phyloP scores from a whole-genome alignment of 2,797 vertebrate species.

The Lophura swinhoii region DNA sequence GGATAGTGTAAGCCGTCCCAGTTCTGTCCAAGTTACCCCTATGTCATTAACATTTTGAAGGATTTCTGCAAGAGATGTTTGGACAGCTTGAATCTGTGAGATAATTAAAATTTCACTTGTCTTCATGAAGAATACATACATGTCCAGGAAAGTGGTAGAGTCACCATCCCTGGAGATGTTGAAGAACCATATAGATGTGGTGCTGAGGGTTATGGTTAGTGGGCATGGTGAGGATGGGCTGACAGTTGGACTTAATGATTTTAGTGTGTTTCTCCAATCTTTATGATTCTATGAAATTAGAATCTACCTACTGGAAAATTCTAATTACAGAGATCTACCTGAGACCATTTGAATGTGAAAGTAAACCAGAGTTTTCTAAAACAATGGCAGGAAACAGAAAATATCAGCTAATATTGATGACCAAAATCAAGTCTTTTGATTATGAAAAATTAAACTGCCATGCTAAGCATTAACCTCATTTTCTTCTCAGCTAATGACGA shows the following conservation, averaged over 20 bases:
- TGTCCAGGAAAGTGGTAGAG: too few species aligned
- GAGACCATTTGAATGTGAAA: not conserved
- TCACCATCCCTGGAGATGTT: too few species aligned
- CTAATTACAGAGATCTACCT: not conserved
- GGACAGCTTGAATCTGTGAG: not conserved
- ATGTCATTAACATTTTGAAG: not conserved
- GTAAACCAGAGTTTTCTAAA: not conserved
- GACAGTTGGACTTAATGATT: too few species aligned
- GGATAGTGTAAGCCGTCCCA: fast-evolving
- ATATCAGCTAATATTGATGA: not conserved
- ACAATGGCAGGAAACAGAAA: not conserved
- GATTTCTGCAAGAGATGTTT: not conserved
- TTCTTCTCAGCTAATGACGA: not conserved
- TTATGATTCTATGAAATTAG: not conserved
- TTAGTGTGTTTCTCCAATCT: too few species aligned
- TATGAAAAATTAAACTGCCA: not conserved
- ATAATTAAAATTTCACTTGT: not conserved
- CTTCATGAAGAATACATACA: not conserved
- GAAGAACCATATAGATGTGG: too few species aligned
- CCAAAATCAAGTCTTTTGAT: not conserved
- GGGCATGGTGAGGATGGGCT: too few species aligned
- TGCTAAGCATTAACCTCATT: not conserved
- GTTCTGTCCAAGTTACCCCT: not conserved
- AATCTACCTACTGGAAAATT: not conserved
- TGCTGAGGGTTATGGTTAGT: too few species aligned